Evolutionary conservation across 1,140 invertebrate species (phyloP).

Genomic region (Bombus picipes): DNA sequence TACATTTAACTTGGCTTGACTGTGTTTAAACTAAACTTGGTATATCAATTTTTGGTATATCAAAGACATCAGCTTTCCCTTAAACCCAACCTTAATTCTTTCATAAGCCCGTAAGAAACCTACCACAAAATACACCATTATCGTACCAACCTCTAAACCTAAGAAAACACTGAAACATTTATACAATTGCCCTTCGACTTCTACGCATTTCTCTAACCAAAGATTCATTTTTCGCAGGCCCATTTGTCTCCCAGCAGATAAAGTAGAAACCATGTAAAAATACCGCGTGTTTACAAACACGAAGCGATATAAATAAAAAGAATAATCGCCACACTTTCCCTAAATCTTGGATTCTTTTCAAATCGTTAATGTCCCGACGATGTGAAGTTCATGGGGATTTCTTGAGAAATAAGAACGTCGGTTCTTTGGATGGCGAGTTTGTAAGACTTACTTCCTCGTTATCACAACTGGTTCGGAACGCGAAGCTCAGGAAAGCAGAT

Average conservation of each 20-base stretch:
- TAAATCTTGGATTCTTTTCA: not conserved
- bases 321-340: not conserved
- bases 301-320: constrained; percentile 4
- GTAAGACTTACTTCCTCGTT: constrained; percentile 9
- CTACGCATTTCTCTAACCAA: no score
- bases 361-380: not conserved
- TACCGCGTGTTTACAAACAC: constrained; percentile 45
- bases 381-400: not conserved
- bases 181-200: not conserved
- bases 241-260: not conserved
- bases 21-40: no score
- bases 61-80: no score
- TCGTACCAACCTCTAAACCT: not conserved
- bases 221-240: not conserved
- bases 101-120: not conserved
- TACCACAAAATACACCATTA: not conserved
- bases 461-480: not conserved
- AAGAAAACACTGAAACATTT: not conserved
- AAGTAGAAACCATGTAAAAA: constrained; percentile 4
- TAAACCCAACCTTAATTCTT: not conserved
- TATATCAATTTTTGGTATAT: no score
- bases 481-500: constrained; percentile 25
- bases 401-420: not conserved
- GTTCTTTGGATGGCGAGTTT: not conserved
- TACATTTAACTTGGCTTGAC: no score